These are phyloP conservation scores for Miltochrista miniata DNA, from an alignment of 2,888 invertebrate genomes.

Conservation along the genomic window DNA sequence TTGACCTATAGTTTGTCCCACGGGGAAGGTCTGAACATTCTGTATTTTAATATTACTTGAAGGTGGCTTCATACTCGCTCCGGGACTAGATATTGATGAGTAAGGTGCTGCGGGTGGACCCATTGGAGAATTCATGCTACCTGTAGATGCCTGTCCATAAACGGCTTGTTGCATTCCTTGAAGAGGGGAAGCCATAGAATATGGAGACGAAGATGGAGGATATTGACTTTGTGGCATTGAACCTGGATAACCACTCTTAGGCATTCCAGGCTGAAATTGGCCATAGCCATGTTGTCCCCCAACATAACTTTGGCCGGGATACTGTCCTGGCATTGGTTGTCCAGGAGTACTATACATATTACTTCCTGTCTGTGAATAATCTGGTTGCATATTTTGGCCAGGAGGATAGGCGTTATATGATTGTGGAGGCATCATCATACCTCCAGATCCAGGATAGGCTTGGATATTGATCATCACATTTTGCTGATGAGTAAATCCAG, in stretches of 20 bases:
- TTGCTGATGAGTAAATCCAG: conserved; percentile 84
- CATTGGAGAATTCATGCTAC: conserved; percentile 45
- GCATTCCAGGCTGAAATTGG: conserved; percentile 60
- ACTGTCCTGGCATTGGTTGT: conserved; percentile 63
- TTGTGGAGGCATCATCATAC: conserved; percentile 73
- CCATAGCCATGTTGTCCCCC: conserved; percentile 59
- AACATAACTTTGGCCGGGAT: conserved; percentile 59
- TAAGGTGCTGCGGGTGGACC: conserved; percentile 53
- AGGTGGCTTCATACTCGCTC: conserved; percentile 61
- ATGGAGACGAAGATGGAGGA: conserved; percentile 56
- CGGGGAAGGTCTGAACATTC: conserved; percentile 71
- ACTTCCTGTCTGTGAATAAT: conserved; percentile 54
- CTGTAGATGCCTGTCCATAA: conserved; percentile 59
- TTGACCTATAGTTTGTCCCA: conserved; percentile 54
- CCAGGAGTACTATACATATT: conserved; percentile 69
- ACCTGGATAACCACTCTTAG: conserved; percentile 62
- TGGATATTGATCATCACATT: conserved; percentile 87
- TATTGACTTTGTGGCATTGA: conserved; percentile 51
- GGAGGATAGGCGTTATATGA: conserved; percentile 69
- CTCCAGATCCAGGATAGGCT: conserved; percentile 83
- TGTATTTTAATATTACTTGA: conserved; percentile 65
- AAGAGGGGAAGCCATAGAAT: conserved; percentile 64
- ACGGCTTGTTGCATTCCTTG: conserved; percentile 77
- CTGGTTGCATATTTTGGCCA: conserved; percentile 70
- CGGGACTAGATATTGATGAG: conserved; percentile 60